Base-by-base conservation (phyloP, 2,797 vertebrate species). In the Acomys russatus region DNA sequence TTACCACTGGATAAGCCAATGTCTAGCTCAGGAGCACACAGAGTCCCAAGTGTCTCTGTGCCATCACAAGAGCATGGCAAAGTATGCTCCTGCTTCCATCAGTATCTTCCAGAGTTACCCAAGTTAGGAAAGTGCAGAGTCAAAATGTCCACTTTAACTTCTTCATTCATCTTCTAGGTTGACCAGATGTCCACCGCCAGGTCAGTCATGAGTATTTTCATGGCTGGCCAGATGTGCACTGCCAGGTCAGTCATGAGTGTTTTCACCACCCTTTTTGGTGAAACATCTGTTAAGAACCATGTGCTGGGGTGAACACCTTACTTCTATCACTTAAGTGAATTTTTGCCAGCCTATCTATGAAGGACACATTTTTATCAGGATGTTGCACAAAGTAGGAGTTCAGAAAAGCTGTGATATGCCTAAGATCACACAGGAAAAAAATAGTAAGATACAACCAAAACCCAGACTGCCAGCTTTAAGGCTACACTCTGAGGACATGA, bases 321-420 rank as follows among this genome's bases (percentile, higher is more conserved):
- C 11, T 14, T 66, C 0, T 44, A 63, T 76, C 86, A 76, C 73
- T 91, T 68, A 71, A 44, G 23, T 51, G 64, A 92, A 54, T 15
- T 23, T 70, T 63, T 78, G 20, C 11, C 49, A 87, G 84, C 15
- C 33, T 22, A 61, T 20, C 49, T 85, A n/a, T 12, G 56, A 90
- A 92, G 59, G 54, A 95, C 18, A 28, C n/a, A 73, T 44, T 88
- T 95, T 95, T 96, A 93, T 94, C 73, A 79, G 38, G 11, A 74
- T 35, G 64, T 51, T 82, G 51, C 14, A 96, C 33, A 28, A 94
- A 93, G 74, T 11, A 70, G 73, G 85, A 25, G 6, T 61, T 94
- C 76, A 84, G 70, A 95, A 49, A 74, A 23, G 66, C 79, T 64
- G 49, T 54, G 56, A 83, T 28, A 80, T 70, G 38, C 30, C 59